Evolutionary conservation across 1,140 invertebrate genomes (phyloP), one percentile per base, ranked within the genome.

Genomic region (Drosophila setifemur): DNA sequence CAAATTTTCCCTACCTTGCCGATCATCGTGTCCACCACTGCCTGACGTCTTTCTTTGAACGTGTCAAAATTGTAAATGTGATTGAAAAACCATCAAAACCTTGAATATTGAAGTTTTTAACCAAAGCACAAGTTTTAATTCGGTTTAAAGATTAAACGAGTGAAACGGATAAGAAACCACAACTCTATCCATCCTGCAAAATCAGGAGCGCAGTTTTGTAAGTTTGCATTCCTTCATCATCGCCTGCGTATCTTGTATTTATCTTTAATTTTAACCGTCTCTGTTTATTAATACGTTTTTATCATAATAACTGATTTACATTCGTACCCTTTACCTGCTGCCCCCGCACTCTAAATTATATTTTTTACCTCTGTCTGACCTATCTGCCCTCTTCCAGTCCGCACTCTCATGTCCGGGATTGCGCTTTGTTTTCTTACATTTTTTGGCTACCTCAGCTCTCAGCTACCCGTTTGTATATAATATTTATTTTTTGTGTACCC

Each of bases 271-370:
- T 23, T 14, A 42, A 8, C 35, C 3, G 39, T 31, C 9, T 42
- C n/a, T 12, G 39, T 44, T 57, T 67, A 66, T 72, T 78, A 54
- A 52, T 63, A 61, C 44, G 60, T 47, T 50, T 67, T 63, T 52
- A 44, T 66, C 58, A n/a, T n/a, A n/a, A 68, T 73, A 48, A 43
- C 28, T 55, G 43, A 44, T 73, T 44, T 49, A 52, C 37, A 35
- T n/a, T n/a, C n/a, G n/a, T n/a, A n/a, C n/a, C n/a, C 33, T 75
- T 64, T 76, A 75, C 53, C 55, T 77, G 73, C 68, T 69, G 72
- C 63, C 63, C 26, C 52, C 52, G 28, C 52, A 52, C 26, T 33
- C 9, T 31, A 16, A n/a, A n/a, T n/a, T 25, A 23, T 28, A 52
- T 14, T 29, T n/a, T 12, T 42, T 21, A n/a, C n/a, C 18, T 64